A percentile compares a stretch with the other conserved stretches of the same genome.
phyloP scores from a whole-genome alignment of 2,113 vertebrate species.

The Cygnus atratus region DNA sequence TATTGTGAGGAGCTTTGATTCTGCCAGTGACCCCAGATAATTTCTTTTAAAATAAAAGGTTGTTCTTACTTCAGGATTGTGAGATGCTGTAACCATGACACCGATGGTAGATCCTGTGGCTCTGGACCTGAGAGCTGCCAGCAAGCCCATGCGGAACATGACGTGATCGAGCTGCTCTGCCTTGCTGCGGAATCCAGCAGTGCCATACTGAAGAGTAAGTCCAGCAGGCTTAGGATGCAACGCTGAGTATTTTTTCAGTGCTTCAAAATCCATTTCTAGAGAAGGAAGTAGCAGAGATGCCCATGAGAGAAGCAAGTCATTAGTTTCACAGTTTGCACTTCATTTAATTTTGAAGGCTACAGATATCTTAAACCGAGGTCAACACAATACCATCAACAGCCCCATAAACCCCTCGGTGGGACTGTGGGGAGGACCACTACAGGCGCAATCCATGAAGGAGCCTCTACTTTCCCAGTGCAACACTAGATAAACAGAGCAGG shows the following conservation, averaged over 20 bases:
- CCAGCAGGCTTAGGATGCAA: slow-evolving; percentile 83
- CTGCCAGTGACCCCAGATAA: neutral
- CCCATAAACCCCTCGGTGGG: accelerated
- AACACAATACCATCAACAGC: neutral
- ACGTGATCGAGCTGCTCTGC: slow-evolving; percentile 88
- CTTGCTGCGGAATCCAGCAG: slow-evolving; percentile 87
- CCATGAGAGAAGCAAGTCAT: neutral
- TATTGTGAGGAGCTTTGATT: neutral
- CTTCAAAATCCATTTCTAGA: slow-evolving; percentile 75
- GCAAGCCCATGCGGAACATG: slow-evolving; percentile 95
- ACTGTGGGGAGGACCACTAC: accelerated
- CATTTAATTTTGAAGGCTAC: neutral
- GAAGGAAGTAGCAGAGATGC: neutral
- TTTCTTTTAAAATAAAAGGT: neutral
- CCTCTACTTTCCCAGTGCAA: accelerated
- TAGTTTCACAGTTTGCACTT: neutral
- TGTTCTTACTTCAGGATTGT: slow-evolving; percentile 91
- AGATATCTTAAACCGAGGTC: accelerated
- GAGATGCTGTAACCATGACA: slow-evolving; percentile 95
- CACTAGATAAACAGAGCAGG: accelerated
- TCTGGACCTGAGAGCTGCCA: slow-evolving; percentile 87
- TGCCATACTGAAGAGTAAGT: slow-evolving; percentile 88
- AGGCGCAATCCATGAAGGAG: neutral
- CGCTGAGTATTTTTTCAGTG: slow-evolving; percentile 71
- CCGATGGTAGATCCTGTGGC: slow-evolving; percentile 85